Evolutionary conservation across 2,797 vertebrate species (phyloP).

Genomic region (Mallotus villosus): DNA sequence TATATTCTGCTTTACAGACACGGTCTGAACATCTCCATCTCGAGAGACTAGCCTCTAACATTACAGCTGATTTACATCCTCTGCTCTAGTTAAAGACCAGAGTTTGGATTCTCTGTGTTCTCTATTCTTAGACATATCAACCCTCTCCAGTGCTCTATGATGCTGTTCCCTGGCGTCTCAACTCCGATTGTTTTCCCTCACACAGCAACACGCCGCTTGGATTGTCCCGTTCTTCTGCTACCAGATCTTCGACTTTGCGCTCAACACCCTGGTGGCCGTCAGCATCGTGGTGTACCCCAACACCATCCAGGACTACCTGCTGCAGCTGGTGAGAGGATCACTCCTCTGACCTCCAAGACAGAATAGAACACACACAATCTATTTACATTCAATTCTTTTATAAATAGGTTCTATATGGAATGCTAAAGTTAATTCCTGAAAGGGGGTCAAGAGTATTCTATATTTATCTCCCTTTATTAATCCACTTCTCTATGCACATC

Average conservation of each 20-base stretch:
- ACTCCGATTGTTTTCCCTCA: neutral
- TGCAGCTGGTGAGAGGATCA: slow-evolving; percentile 81
- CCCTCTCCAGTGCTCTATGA: neutral
- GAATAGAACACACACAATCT: neutral
- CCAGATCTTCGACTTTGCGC: slow-evolving; percentile 96
- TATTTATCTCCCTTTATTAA: neutral
- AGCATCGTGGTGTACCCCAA: slow-evolving; percentile 92
- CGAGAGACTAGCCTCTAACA: neutral
- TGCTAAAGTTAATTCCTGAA: too few species aligned
- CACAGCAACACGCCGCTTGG: slow-evolving; percentile 90
- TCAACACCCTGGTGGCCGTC: slow-evolving; percentile 90
- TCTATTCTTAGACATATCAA: slow-evolving; percentile 16
- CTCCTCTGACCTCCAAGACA: neutral
- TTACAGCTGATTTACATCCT: slow-evolving; percentile 28
- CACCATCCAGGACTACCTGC: slow-evolving; percentile 92
- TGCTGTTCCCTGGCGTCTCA: slow-evolving; percentile 16
- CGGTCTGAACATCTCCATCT: neutral
- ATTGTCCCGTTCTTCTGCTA: slow-evolving; percentile 99
- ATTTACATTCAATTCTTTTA: too few species aligned
- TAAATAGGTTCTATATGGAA: too few species aligned
- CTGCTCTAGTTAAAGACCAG: neutral
- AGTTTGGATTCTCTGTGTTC: slow-evolving; percentile 3
- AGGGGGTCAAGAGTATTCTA: too few species aligned
- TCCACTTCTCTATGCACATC: neutral
- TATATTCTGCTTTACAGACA: neutral